These are phyloP conservation scores for Brachionus paranguensis DNA, from an alignment of 1,140 invertebrate species.

Conservation along the genomic window DNA sequence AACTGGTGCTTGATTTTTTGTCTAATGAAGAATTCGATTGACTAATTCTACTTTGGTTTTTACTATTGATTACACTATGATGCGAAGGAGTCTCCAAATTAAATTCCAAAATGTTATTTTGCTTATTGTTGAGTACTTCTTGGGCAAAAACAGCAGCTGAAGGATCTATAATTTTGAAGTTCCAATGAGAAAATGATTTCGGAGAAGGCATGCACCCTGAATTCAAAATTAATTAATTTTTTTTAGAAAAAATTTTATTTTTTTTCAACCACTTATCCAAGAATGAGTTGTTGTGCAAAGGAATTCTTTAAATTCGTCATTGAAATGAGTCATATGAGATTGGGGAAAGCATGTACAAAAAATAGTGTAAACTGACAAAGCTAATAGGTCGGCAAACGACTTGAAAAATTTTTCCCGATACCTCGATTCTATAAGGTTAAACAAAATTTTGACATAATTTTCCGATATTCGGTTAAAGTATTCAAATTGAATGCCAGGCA, in stretches of 20 bases:
- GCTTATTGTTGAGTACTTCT: slow-evolving; percentile 12
- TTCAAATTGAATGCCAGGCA: slow-evolving; percentile 3
- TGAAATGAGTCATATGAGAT: slow-evolving; percentile 8
- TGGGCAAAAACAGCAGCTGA: slow-evolving; percentile 15
- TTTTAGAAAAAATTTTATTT: too few relatives aligned
- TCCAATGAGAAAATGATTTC: slow-evolving; percentile 4
- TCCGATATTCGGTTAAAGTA: slow-evolving; percentile 19
- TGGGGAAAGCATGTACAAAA: slow-evolving; percentile 22
- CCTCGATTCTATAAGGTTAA: neutral
- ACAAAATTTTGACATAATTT: slow-evolving; percentile 20
- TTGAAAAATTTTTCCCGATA: slow-evolving; percentile 19
- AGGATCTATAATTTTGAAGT: slow-evolving; percentile 5
- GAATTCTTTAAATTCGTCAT: slow-evolving; percentile 23
- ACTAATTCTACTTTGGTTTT: slow-evolving; percentile 18
- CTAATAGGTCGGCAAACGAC: neutral
- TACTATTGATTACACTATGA: neutral
- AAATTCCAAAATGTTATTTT: slow-evolving; percentile 2
- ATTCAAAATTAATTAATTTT: neutral
- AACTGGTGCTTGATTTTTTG: neutral
- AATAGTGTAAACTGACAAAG: slow-evolving; percentile 15
- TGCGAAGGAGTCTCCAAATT: neutral
- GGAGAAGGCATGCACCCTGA: neutral
- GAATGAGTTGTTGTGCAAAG: neutral
- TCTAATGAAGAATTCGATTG: neutral
- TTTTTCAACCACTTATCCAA: neutral